Conservation (phyloP, 2,797 vertebrate species). For the Alfaro cultratus region DNA sequence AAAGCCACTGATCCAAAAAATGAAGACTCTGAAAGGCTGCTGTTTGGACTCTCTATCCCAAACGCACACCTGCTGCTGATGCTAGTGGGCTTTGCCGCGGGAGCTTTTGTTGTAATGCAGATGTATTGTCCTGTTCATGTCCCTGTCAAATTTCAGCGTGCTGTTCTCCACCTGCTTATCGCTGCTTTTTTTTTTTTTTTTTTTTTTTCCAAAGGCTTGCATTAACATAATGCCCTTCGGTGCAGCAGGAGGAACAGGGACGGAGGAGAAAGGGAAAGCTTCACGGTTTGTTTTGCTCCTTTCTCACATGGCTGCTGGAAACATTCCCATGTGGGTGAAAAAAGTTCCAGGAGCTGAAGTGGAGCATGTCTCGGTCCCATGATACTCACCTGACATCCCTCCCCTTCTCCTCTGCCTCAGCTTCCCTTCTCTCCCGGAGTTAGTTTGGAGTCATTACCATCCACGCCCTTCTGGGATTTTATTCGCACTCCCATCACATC, state of each 20-base stretch:
- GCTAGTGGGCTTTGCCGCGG: conserved; percentile 69
- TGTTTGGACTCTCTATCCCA: conserved; percentile 60
- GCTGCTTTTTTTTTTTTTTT: conserved; percentile 3
- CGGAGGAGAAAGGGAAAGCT: conserved; percentile 21
- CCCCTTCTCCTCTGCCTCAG: conserved; percentile 21
- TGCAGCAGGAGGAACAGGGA: conserved; percentile 8
- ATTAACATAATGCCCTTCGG: conserved; percentile 39
- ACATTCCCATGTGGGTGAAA: conserved; percentile 58
- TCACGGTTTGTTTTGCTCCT: conserved; percentile 57
- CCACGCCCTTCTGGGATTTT: conserved; percentile 56
- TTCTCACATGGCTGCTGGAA: conserved; percentile 58
- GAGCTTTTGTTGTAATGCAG: conserved; percentile 70
- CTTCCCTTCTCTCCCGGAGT: conserved; percentile 53
- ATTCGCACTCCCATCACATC: conserved; percentile 64
- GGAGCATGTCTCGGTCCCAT: conserved; percentile 76
- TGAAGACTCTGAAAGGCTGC: conserved; percentile 52
- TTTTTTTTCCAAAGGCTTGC: conserved; percentile 16
- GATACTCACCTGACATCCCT: conserved; percentile 79
- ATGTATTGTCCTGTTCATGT: conserved; percentile 60
- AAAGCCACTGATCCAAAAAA: conserved; percentile 67
- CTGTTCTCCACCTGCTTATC: conserved; percentile 48
- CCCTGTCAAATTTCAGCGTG: conserved; percentile 35
- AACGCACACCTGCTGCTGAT: conserved; percentile 70
- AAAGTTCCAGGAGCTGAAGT: conserved; percentile 66
- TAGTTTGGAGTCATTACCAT: conserved; percentile 65